These are phyloP conservation scores for Onychomys arenicola DNA, from an alignment of 2,797 vertebrate genomes.

Conservation along the genomic window DNA sequence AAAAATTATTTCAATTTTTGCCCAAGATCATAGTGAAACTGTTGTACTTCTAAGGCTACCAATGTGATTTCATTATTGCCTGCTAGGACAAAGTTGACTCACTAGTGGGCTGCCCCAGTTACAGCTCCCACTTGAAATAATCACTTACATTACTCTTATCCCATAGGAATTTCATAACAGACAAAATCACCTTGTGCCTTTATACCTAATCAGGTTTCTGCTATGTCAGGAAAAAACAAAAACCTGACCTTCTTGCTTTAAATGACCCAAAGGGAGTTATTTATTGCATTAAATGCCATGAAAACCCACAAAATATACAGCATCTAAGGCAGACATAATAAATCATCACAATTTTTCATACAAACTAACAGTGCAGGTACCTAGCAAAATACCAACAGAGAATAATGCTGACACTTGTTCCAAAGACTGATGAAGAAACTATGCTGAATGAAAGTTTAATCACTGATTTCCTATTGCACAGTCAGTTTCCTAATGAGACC, in stretches of 20 bases:
- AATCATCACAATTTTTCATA: constrained; percentile 72
- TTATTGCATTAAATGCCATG: constrained; percentile 71
- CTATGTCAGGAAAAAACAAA: constrained; percentile 67
- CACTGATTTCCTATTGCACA: constrained; percentile 83
- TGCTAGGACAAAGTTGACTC: constrained; percentile 42
- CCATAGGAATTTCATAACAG: background rate
- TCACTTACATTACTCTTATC: background rate
- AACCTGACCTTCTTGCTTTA: constrained; percentile 69
- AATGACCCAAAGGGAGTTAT: constrained; percentile 52
- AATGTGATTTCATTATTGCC: constrained; percentile 11
- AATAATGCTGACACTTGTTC: constrained; percentile 84
- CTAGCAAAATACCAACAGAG: constrained; percentile 79
- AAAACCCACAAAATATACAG: constrained; percentile 60
- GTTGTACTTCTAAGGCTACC: background rate
- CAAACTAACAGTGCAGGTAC: constrained; percentile 77
- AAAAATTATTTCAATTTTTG: constrained; percentile 40
- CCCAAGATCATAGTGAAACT: background rate
- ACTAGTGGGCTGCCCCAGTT: background rate
- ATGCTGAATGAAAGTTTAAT: constrained; percentile 85
- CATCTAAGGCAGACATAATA: constrained; percentile 69
- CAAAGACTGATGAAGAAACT: constrained; percentile 82
- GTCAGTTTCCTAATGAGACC: constrained; percentile 82
- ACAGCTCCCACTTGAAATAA: constrained; percentile 60
- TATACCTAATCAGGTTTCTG: constrained; percentile 64
- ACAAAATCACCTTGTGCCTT: constrained; percentile 61